phyloP scores from a whole-genome alignment of 2,113 vertebrate species.

The Elachura formosa region DNA sequence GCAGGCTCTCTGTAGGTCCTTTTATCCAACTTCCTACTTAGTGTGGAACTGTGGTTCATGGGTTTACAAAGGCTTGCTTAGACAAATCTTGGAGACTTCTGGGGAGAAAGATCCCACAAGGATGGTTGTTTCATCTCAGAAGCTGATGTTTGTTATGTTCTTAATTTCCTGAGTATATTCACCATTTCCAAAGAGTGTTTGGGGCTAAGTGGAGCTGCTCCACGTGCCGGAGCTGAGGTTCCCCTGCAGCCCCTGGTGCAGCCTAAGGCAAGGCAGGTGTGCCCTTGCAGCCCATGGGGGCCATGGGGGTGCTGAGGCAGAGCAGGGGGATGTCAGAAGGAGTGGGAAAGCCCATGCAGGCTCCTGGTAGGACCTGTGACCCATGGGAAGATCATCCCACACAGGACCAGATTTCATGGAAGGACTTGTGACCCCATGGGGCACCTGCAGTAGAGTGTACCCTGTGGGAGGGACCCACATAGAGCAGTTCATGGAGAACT shows the following conservation, averaged over 20 bases:
- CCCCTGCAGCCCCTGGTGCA: neutral
- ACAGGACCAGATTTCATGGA: neutral
- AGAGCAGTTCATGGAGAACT: neutral
- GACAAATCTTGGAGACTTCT: neutral
- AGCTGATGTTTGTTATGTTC: neutral
- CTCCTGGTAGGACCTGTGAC: no score
- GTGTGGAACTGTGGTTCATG: neutral
- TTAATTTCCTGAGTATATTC: neutral
- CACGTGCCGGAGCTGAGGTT: neutral
- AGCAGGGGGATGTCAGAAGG: neutral
- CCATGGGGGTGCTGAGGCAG: neutral
- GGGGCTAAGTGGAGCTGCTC: neutral
- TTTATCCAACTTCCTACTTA: neutral
- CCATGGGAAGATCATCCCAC: neutral
- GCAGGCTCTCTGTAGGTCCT: rapidly evolving
- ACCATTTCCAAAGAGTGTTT: neutral
- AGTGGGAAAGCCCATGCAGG: no score
- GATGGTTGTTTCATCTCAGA: neutral
- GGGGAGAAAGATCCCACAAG: neutral
- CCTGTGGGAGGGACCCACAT: no score
- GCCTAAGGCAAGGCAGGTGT: neutral
- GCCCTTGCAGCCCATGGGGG: neutral
- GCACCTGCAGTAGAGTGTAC: neutral
- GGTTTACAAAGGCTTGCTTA: neutral
- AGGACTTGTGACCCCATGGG: neutral